Conservation (phyloP, 1,140 invertebrate species). For the Papilio machaon region DNA sequence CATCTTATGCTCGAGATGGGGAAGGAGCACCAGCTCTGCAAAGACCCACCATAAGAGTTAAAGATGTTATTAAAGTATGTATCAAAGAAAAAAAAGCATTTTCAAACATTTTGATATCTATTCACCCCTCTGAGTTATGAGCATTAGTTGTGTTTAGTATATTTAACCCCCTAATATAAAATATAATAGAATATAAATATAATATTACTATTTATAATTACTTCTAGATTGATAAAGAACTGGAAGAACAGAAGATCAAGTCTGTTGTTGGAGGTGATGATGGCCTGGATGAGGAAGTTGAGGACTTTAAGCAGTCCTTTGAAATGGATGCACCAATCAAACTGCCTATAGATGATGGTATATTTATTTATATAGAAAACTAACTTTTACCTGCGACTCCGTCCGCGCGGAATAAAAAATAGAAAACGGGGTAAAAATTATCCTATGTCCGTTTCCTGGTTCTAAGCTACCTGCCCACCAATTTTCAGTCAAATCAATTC, state of each 20-base stretch:
- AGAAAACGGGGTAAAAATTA: too few relatives aligned
- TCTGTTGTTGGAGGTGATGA: conserved; percentile 54
- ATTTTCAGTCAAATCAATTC: too few relatives aligned
- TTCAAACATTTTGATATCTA: too few relatives aligned
- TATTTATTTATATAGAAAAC: conserved; percentile 26
- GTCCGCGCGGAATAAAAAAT: too few relatives aligned
- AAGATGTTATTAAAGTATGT: conserved; percentile 71
- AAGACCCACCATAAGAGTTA: conserved; percentile 73
- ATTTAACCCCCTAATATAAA: too few relatives aligned
- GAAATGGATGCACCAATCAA: conserved; percentile 68
- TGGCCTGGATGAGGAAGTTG: conserved; percentile 47
- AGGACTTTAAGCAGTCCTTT: conserved; percentile 56
- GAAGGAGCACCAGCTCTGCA: conserved; percentile 54
- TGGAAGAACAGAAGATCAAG: conserved; percentile 72
- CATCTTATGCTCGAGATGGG: conserved; percentile 57
- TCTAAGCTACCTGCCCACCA: too few relatives aligned
- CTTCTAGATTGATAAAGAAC: conserved; percentile 72
- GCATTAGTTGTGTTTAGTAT: too few relatives aligned
- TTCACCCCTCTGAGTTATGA: too few relatives aligned
- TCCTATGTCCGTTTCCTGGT: too few relatives aligned
- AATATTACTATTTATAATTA: not conserved
- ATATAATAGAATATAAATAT: too few relatives aligned
- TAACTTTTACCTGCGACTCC: too few relatives aligned
- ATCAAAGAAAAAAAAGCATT: not conserved
- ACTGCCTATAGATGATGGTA: conserved; percentile 70